Conservation (phyloP, 2,113 vertebrate genomes). For the Uropsilus gracilis region DNA sequence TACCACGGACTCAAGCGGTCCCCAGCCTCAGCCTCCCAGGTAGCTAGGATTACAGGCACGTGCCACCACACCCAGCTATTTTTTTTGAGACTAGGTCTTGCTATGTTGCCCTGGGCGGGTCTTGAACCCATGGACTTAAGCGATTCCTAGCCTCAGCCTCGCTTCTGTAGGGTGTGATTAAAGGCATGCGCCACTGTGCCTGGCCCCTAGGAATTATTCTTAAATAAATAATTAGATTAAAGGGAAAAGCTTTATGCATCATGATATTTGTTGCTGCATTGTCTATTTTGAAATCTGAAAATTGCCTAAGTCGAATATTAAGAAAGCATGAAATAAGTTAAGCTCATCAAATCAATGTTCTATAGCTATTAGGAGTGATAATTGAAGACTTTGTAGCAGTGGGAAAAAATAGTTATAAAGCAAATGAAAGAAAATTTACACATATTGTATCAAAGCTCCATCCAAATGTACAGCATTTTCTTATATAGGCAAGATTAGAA, state of each 20-base stretch:
- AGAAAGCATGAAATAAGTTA: slow-evolving; percentile 20
- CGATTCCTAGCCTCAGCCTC: no score
- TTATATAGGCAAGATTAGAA: slow-evolving; percentile 34
- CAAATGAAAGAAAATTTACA: slow-evolving; percentile 40
- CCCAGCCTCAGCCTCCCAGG: no score
- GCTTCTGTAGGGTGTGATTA: no score
- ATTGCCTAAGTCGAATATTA: not conserved
- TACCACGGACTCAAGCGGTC: no score
- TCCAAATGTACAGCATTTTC: not conserved
- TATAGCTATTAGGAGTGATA: slow-evolving; percentile 30
- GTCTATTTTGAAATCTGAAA: slow-evolving; percentile 50
- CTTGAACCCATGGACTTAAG: no score
- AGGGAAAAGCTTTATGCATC: slow-evolving; percentile 3
- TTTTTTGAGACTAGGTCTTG: no score
- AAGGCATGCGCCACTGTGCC: no score
- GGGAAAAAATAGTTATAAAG: slow-evolving; percentile 14
- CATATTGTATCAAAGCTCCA: not conserved
- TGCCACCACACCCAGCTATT: no score
- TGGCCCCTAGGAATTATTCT: no score
- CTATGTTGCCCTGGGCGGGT: no score
- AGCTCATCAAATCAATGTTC: slow-evolving; percentile 47
- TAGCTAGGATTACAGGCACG: no score
- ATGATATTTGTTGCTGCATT: not conserved
- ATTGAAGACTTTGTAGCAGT: not conserved
- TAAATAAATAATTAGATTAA: slow-evolving; percentile 42